These are phyloP conservation scores for Drosophila pachea DNA, from an alignment of 1,140 invertebrate species.

Conservation along the genomic window DNA sequence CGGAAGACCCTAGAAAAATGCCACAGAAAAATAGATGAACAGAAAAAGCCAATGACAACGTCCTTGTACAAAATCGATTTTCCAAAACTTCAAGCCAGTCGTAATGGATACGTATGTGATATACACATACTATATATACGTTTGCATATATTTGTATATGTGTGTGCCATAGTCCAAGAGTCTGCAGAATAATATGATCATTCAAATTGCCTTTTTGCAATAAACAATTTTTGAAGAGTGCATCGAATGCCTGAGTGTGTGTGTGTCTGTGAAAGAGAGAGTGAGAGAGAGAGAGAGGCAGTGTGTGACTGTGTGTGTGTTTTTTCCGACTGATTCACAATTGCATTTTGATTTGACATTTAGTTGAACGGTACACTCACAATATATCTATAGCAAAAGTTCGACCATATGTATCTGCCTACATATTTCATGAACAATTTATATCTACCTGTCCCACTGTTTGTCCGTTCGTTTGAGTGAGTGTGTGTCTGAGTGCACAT, in stretches of 20 bases:
- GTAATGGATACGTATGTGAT: slow-evolving; percentile 54
- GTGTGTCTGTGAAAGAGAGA: no score
- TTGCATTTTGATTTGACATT: slow-evolving; percentile 50
- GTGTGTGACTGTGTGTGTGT: slow-evolving; percentile 9
- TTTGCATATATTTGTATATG: background rate
- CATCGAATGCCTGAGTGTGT: slow-evolving; percentile 3
- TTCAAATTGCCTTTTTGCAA: slow-evolving; percentile 9
- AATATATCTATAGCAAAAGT: background rate
- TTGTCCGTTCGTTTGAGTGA: slow-evolving; percentile 15
- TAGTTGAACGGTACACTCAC: slow-evolving; percentile 8
- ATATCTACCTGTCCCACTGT: slow-evolving; percentile 1
- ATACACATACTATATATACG: slow-evolving; percentile 8
- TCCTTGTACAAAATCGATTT: slow-evolving; percentile 78
- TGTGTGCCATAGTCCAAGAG: slow-evolving; percentile 5
- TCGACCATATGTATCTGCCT: background rate
- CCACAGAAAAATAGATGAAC: slow-evolving; percentile 1
- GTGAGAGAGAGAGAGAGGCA: no score
- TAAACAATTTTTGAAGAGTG: slow-evolving; percentile 4
- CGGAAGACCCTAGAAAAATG: slow-evolving; percentile 30
- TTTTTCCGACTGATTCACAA: slow-evolving; percentile 9
- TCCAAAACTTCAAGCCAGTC: slow-evolving; percentile 73
- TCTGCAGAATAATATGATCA: slow-evolving; percentile 9
- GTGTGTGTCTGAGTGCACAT: slow-evolving; percentile 25
- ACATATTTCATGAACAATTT: slow-evolving; percentile 1
- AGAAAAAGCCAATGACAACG: slow-evolving; percentile 50